Conservation (phyloP, 2,113 vertebrate species). For the Addax nasomaculatus region DNA sequence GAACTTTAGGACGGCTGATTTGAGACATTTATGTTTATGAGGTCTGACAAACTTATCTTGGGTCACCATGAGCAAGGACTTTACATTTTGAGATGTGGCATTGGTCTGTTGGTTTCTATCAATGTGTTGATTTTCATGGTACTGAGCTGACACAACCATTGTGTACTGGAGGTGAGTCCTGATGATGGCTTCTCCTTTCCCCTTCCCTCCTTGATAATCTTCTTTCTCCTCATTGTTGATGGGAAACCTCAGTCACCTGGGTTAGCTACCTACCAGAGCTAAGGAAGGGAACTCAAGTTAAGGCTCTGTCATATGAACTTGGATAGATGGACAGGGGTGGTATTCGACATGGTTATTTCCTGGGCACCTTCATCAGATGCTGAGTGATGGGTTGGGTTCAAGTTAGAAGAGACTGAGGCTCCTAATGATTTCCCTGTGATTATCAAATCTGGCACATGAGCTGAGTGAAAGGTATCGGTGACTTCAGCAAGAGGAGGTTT, state of each 20-base stretch:
- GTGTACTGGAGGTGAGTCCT: background rate
- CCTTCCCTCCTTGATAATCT: background rate
- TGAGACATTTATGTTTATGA: conserved; percentile 41
- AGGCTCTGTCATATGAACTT: background rate
- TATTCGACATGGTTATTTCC: background rate
- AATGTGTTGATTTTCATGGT: background rate
- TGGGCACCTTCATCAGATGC: background rate
- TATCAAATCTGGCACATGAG: background rate
- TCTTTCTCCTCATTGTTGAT: background rate
- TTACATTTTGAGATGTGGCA: background rate
- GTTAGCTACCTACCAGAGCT: background rate
- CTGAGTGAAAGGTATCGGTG: background rate
- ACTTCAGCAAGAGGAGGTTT: background rate
- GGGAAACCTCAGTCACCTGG: background rate
- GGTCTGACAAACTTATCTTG: background rate
- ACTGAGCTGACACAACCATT: background rate
- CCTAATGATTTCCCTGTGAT: background rate
- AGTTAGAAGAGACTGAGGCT: background rate
- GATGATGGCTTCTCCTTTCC: background rate
- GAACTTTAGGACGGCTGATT: background rate
- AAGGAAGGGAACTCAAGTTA: background rate
- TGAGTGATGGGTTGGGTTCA: background rate
- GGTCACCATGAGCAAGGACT: background rate
- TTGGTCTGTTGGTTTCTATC: background rate
- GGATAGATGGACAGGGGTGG: background rate